phyloP scores from a whole-genome alignment of 2,888 invertebrate species.

The Parnassius orleans region DNA sequence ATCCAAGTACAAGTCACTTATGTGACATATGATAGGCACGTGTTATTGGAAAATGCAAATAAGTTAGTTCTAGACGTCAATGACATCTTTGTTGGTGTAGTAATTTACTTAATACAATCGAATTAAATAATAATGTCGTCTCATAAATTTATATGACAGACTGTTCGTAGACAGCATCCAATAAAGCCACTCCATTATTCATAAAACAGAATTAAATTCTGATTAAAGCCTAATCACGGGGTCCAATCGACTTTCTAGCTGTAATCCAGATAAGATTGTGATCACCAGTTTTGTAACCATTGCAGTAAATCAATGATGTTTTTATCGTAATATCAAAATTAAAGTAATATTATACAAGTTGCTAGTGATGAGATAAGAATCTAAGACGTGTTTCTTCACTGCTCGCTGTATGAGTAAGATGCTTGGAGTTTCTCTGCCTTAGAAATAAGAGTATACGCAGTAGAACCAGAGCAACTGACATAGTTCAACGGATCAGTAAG shows the following conservation, averaged over 20 bases:
- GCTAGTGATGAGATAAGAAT: no score
- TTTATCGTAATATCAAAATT: slow-evolving; percentile 4
- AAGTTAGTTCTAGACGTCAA: background rate
- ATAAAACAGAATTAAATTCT: slow-evolving; percentile 14
- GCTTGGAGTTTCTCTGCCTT: no score
- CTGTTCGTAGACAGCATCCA: slow-evolving; percentile 11
- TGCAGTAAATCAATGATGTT: background rate
- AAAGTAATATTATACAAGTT: no score
- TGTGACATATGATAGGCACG: no score
- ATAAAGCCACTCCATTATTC: slow-evolving; percentile 20
- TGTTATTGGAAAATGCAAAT: no score
- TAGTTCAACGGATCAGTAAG: no score
- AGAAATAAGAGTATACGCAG: no score
- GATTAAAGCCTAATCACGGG: slow-evolving; percentile 6
- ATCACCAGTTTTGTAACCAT: slow-evolving; percentile 3
- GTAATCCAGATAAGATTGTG: slow-evolving; percentile 14
- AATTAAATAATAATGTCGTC: slow-evolving; percentile 13
- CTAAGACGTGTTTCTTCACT: no score
- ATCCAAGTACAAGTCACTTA: no score
- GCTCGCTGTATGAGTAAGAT: no score
- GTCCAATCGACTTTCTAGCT: slow-evolving; percentile 11
- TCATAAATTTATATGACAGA: slow-evolving; percentile 7
- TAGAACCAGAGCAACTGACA: no score
- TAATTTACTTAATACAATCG: background rate
- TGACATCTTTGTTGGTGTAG: slow-evolving; percentile 6